Evolutionary conservation across 2,888 invertebrate species (phyloP).

Genomic region (Monopis laevigella): DNA sequence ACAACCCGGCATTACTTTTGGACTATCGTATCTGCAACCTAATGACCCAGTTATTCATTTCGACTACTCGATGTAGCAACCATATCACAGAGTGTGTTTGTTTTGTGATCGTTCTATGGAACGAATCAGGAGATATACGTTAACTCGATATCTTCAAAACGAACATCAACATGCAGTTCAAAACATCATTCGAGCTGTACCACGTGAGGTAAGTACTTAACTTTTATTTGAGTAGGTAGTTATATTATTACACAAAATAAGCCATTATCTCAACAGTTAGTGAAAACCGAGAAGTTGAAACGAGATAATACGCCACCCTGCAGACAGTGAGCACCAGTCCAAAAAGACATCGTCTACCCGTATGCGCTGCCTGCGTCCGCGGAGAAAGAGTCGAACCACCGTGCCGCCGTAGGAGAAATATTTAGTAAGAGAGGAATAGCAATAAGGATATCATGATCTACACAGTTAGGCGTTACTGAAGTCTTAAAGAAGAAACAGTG

Average conservation of each 20-base stretch:
- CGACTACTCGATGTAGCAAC: slow-evolving; percentile 13
- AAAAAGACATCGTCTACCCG: no score
- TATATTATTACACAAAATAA: slow-evolving; percentile 13
- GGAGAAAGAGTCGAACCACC: no score
- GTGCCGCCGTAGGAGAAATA: no score
- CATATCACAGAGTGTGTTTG: slow-evolving; percentile 14
- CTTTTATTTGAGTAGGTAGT: slow-evolving; percentile 10
- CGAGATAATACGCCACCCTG: no score
- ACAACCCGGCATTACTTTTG: slow-evolving; percentile 14
- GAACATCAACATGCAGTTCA: slow-evolving; percentile 13
- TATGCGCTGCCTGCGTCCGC: no score
- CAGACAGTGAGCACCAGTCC: no score
- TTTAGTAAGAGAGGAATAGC: no score
- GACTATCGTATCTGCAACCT: slow-evolving; percentile 13
- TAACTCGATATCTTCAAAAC: slow-evolving; percentile 13
- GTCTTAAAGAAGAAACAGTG: no score
- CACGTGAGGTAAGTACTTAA: slow-evolving; percentile 12
- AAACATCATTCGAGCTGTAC: slow-evolving; percentile 14
- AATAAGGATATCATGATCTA: no score
- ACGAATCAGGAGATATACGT: slow-evolving; percentile 13
- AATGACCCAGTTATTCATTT: slow-evolving; percentile 13
- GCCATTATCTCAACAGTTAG: slow-evolving; percentile 14
- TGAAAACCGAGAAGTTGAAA: no score
- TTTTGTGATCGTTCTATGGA: slow-evolving; percentile 14
- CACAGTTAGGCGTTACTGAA: no score